Evolutionary conservation across 2,888 invertebrate genomes (phyloP).

Genomic region (Asteroscopus sphinx): DNA sequence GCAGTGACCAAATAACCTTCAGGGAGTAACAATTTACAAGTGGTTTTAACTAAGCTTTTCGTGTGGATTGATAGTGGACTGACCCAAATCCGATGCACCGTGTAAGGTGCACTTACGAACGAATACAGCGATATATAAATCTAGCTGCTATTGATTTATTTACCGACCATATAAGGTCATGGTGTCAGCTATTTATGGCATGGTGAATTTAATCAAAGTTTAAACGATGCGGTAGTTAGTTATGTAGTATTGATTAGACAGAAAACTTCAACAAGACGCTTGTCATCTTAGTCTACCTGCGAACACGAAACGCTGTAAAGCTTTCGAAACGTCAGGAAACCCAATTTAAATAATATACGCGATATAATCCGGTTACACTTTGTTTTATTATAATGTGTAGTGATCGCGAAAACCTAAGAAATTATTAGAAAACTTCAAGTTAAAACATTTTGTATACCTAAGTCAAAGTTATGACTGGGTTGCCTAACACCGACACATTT

Average conservation of each 20-base stretch:
- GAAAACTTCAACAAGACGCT: background rate
- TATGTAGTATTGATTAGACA: background rate
- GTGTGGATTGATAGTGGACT: slow-evolving; percentile 4
- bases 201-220: background rate
- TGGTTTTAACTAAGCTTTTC: background rate
- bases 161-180: background rate
- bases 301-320: too few species aligned
- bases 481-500: too few species aligned
- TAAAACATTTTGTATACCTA: too few species aligned
- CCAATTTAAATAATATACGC: too few species aligned
- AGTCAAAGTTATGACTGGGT: too few species aligned
- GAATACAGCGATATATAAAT: slow-evolving; percentile 15
- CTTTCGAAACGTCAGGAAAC: too few species aligned
- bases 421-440: too few species aligned
- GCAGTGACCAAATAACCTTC: slow-evolving; percentile 5
- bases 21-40: background rate
- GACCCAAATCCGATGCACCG: slow-evolving; percentile 1
- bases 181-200: background rate
- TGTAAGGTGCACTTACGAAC: slow-evolving; percentile 3
- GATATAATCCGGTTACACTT: too few species aligned
- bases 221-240: background rate
- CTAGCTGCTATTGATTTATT: slow-evolving; percentile 10
- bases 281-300: too few species aligned
- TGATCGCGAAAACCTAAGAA: too few species aligned
- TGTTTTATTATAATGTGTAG: too few species aligned